Evolutionary conservation across 1,140 invertebrate genomes (phyloP), one percentile per base, ranked within the genome.

Genomic region (Neomicropteryx cornuta): DNA sequence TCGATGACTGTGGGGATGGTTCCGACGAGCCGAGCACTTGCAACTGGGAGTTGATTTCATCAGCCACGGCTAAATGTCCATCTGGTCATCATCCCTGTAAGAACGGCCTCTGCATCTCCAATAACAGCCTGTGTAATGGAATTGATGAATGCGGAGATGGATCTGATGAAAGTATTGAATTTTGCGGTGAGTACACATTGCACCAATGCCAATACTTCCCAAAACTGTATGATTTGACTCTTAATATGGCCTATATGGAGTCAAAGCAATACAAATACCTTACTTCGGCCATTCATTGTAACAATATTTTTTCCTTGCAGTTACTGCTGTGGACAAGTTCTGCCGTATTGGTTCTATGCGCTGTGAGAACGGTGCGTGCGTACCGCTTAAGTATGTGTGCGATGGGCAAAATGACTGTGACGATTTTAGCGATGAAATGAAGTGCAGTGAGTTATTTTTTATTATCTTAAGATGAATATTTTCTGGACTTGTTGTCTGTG

Each of bases 1-100:
- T 88, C 49, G 71, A 76, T 35, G 84, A 88, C 56, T 87, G 83
- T 58, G 68, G 73, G 4, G 86, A 88, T 56, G 75, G 75, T 1
- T 79, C 77, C n/a, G 87, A 90, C 58, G 86, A 90, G 62, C 81
- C 82, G 11, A 68, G 72, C 8, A 73, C 75, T 41, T 88, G 87
- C 50, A 79, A 53, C 19, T 54, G 52, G 8, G 48, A 49, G 16
- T 68, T 62, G 40, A 51, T 50, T 8, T 47, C 51, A 0, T 50
- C 36, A 24, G 38, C 33, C 46, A 20, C 41, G 36, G 73, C 76
- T 22, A 60, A 67, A 2, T 68, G 68, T 22, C 52, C 51, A 29
- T 51, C 55, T 1, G 73, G 73, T 37, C 55, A 68, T 46, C 73
- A 74, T 49, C 66, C 66, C 38, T 79, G 77, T 47, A 56, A 62